Base-by-base conservation (phyloP, 2,113 vertebrate species). In the Eupsittula cactorum region DNA sequence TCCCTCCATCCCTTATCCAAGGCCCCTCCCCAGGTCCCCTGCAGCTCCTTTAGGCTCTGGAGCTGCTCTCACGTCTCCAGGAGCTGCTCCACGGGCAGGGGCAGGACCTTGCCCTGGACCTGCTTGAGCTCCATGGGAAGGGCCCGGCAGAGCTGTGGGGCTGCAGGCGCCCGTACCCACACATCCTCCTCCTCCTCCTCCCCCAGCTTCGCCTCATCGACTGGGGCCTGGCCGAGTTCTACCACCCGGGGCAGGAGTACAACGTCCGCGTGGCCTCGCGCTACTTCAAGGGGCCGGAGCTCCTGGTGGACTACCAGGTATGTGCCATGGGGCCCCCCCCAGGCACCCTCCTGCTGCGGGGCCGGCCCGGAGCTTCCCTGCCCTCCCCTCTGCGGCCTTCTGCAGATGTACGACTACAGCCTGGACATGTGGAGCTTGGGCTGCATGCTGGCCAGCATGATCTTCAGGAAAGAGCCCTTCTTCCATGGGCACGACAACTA, bases 401-500 rank as follows among this genome's bases (percentile, higher is more conserved):
- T 16, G 17, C 92, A 99, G 98, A 99, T 98, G 98, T 99, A 99
- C 59, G 98, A 99, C 98, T 99, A 99, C 98, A 98, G 98, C 97
- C 88, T 99, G 95, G 98, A 99, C 97, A 98, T 99, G 98, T 99
- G 98, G 98, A 99, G 98, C 91, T 87, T 99, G 92, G 98, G 98
- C 41, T 99, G 98, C 96, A 98, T 99, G 98, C 90, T 99, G 80
- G 98, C 98, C 93, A 98, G 98, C 95, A 98, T 99, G 98, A 98
- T 99, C 96, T 99, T 99, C 98, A 98, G 98, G 78, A 99, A 98
- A 97, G 98, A 99, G 63, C 98, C 98, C 16, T 99, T 99, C 97
- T 99, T 99, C 97, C 98, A 99, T 28, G 98, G 98, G 49, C 98
- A 99, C 44, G 98, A 99, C 97, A 99, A 99, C 97, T 99, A 99